phyloP scores from a whole-genome alignment of 2,113 vertebrate genomes.

The Dunckerocampus dactyliophorus region DNA sequence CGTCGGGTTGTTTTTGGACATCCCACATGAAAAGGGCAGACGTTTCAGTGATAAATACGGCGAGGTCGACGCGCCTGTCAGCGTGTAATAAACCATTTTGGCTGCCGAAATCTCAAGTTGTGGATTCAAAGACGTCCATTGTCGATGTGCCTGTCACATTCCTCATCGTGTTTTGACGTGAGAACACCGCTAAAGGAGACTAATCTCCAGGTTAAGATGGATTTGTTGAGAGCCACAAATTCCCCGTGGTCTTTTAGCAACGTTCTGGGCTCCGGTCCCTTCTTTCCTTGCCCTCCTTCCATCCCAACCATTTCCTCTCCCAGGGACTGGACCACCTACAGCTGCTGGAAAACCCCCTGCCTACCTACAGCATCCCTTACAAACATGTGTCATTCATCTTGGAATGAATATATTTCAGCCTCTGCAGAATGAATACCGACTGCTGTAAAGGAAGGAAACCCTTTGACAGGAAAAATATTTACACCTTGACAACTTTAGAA shows the following conservation, averaged over 20 bases:
- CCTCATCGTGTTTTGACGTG: conserved; percentile 53
- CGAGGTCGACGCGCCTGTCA: conserved; percentile 34
- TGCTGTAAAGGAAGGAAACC: conserved; percentile 50
- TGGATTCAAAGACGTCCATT: conserved; percentile 44
- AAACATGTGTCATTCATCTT: conserved; percentile 47
- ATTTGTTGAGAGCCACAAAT: conserved; percentile 55
- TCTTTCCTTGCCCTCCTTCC: conserved; percentile 38
- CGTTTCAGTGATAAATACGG: conserved; percentile 32
- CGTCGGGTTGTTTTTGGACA: conserved; percentile 50
- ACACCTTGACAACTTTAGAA: conserved; percentile 20
- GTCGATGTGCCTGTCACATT: conserved; percentile 36
- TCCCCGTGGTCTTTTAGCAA: conserved; percentile 49
- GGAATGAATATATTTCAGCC: conserved; percentile 50
- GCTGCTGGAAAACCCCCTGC: conserved; percentile 55
- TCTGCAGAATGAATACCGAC: conserved; percentile 46
- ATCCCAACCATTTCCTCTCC: conserved; percentile 35
- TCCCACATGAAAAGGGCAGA: conserved; percentile 50
- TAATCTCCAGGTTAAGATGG: conserved; percentile 52
- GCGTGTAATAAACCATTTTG: conserved; percentile 39
- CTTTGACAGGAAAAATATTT: conserved; percentile 51
- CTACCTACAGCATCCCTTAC: conserved; percentile 61
- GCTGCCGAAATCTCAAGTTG: conserved; percentile 46
- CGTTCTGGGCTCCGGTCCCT: conserved; percentile 27
- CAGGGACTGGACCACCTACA: conserved; percentile 51
- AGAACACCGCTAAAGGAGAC: conserved; percentile 45